Conservation (phyloP, 2,888 invertebrate genomes). For the Phrixothrix hirtus region DNA sequence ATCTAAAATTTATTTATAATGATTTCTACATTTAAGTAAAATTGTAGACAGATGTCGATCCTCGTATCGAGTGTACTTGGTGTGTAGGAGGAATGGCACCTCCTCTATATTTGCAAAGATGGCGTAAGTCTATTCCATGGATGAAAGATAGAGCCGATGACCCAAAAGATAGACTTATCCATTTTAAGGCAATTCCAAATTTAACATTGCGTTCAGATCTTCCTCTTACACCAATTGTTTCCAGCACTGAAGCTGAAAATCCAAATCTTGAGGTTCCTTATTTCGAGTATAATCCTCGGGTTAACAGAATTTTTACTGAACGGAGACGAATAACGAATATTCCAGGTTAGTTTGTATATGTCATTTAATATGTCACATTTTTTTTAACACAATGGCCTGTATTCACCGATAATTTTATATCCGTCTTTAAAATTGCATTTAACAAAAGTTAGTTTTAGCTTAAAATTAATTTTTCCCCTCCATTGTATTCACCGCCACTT, state of each 20-base stretch:
- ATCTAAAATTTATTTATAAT: not conserved
- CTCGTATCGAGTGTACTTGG: constrained; percentile 88
- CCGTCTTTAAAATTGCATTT: too few species aligned
- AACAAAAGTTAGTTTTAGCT: too few species aligned
- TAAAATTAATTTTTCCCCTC: too few species aligned
- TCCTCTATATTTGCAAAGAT: constrained; percentile 56
- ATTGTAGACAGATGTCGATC: constrained; percentile 71
- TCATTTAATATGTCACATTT: too few species aligned
- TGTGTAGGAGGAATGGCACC: constrained; percentile 71
- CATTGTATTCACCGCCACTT: too few species aligned
- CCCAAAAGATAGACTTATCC: constrained; percentile 60
- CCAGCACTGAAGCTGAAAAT: constrained; percentile 62
- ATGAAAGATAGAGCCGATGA: constrained; percentile 54
- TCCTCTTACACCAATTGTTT: constrained; percentile 70
- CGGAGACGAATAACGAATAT: constrained; percentile 56
- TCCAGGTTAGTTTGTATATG: not conserved
- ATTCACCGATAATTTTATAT: too few species aligned
- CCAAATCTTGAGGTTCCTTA: constrained; percentile 62
- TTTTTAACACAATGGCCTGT: too few species aligned
- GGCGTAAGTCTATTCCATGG: constrained; percentile 36
- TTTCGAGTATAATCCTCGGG: constrained; percentile 64
- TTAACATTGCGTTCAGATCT: constrained; percentile 69
- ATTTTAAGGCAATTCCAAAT: constrained; percentile 55
- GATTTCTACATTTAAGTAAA: not conserved
- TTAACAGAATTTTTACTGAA: constrained; percentile 62